phyloP scores from a whole-genome alignment of 2,888 invertebrate species.

The Agonopterix alstromeriana region DNA sequence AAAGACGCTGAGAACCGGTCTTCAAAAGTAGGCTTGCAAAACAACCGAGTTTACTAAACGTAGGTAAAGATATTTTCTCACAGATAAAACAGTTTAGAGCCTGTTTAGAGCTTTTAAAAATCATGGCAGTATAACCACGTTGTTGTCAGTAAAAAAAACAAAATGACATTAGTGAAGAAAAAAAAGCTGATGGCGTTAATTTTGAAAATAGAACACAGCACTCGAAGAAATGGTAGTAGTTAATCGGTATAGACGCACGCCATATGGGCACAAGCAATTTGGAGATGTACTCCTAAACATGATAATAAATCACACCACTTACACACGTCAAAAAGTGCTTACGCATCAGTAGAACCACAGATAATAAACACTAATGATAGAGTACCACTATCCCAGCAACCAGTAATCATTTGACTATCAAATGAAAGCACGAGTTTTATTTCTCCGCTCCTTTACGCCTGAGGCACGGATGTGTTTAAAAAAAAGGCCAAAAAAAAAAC shows the following conservation, averaged over 20 bases:
- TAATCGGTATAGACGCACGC: constrained; percentile 28
- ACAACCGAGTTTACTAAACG: constrained; percentile 19
- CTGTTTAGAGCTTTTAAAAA: constrained; percentile 1
- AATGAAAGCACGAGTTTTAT: constrained; percentile 49
- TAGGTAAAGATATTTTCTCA: not conserved
- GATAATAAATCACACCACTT: constrained; percentile 60
- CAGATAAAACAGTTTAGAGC: not conserved
- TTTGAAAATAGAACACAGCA: constrained; percentile 20
- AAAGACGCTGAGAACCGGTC: constrained; percentile 56
- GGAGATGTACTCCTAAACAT: constrained; percentile 26
- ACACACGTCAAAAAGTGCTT: constrained; percentile 56
- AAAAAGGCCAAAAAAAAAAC: constrained; percentile 31
- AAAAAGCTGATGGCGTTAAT: constrained; percentile 13
- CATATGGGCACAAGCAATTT: constrained; percentile 33
- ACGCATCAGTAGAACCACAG: constrained; percentile 45
- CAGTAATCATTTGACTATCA: constrained; percentile 61
- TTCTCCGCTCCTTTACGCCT: constrained; percentile 48
- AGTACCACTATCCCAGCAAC: constrained; percentile 35
- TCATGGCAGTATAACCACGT: constrained; percentile 18
- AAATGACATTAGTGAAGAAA: constrained; percentile 8
- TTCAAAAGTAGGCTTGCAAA: constrained; percentile 62
- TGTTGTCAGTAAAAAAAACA: constrained; percentile 3
- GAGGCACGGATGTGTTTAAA: constrained; percentile 57
- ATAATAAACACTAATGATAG: constrained; percentile 61
- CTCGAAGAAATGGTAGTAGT: constrained; percentile 20